A percentile compares a stretch with the other conserved stretches of the same genome.
These are phyloP conservation scores for Synergus umbraculus DNA, from an alignment of 2,888 invertebrate species.

Conservation along the genomic window DNA sequence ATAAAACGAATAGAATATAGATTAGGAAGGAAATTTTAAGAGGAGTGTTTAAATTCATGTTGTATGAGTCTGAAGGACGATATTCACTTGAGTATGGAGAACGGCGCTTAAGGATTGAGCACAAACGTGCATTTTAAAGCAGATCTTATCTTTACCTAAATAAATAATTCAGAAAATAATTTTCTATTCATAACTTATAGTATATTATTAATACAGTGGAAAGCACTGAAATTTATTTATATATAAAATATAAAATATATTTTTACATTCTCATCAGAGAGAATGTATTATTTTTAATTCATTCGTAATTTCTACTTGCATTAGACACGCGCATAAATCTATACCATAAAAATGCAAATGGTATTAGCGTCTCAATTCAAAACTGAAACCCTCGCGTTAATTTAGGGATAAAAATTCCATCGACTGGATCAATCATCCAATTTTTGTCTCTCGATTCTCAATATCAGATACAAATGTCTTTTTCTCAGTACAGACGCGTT, in stretches of 20 bases:
- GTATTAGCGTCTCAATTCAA: not conserved
- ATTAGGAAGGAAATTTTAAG: not conserved
- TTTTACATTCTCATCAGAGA: not conserved
- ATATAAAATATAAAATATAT: not conserved
- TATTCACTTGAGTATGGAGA: not conserved
- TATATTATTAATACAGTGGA: too few species aligned
- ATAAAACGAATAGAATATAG: not conserved
- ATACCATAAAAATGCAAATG: conserved; percentile 9
- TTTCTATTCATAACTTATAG: not conserved
- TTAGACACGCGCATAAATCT: not conserved
- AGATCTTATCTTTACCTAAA: not conserved
- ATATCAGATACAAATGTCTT: conserved; percentile 12
- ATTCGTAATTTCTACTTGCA: not conserved
- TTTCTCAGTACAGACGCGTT: not conserved
- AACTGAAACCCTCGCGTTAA: not conserved
- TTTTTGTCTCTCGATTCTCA: not conserved
- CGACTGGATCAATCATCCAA: not conserved
- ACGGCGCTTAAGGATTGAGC: not conserved
- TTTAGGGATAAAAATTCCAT: not conserved
- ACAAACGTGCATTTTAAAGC: not conserved
- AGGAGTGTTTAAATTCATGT: not conserved
- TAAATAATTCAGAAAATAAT: not conserved
- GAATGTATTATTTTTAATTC: not conserved
- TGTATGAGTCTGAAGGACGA: not conserved
- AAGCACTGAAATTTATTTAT: too few species aligned